Base-by-base conservation (phyloP, 2,888 invertebrate genomes). In the Rhyacophila evoluta region DNA sequence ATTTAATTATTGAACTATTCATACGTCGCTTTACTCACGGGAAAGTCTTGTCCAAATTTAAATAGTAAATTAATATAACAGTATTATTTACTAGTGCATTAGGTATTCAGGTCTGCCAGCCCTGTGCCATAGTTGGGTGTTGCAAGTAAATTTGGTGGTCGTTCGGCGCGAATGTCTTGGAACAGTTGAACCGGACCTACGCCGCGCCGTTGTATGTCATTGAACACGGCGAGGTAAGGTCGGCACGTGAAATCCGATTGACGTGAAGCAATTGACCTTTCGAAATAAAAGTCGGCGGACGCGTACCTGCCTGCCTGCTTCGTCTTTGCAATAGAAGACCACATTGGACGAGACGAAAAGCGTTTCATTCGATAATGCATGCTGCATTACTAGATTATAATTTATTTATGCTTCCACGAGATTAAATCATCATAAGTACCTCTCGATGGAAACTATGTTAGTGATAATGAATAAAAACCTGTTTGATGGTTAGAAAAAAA, bases 221-320 rank as follows among this genome's bases (percentile, higher is more conserved):
- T 74, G 79, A 73, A 68, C 39, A 71, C 74, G 41, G 38, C 77
- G 74, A 71, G 74, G 79, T 79, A 71, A 79, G 79, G 77, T 77
- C 79, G 79, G 77, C 79, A 79, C 79, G 77, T 77, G 77, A 79
- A 77, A 79, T 79, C 79, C 67, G 39, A 72, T 76, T 70, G 73
- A 75, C 79, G 75, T 37, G 55, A 79, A 76, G 79, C 79, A 67
- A 79, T 79, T 79, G 76, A 79, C 72, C 79, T 79, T 79, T 79
- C 68, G 74, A 37, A 69, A 69, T 29, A 69, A 25, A 55, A 55
- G 55, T 25, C 55, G 55, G 25, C 55, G 55, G 55, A 19, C 55
- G 55, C 69, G 69, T 33, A 33, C 69, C 28, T 69, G 12, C n/a
- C 41, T 11, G 41, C 15, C 41, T 41, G 69, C 69, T 12, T 69